These are phyloP conservation scores for Pristionchus mayeri DNA, from an alignment of 2,888 invertebrate species.

Conservation along the genomic window DNA sequence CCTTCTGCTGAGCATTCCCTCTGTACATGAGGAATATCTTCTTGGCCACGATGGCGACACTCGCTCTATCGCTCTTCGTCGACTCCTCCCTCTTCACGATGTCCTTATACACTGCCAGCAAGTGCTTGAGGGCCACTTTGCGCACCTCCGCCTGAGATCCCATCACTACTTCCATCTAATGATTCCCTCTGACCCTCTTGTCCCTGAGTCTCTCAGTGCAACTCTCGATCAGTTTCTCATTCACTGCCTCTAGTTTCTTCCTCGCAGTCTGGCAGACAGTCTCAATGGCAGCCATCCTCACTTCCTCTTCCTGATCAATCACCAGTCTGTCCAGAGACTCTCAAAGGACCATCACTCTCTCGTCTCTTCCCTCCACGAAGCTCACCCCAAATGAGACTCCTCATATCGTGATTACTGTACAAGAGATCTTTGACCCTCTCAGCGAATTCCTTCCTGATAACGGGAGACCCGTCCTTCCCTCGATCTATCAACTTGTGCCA, in stretches of 20 bases:
- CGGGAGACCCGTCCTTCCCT: not conserved
- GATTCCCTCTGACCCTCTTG: conserved; percentile 50
- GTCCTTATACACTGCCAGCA: conserved; percentile 17
- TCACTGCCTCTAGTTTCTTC: conserved; percentile 59
- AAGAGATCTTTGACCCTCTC: not conserved
- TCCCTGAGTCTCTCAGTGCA: conserved; percentile 57
- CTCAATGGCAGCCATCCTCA: conserved; percentile 53
- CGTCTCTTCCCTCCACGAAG: too few species aligned
- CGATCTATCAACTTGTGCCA: not conserved
- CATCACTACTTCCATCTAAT: not conserved
- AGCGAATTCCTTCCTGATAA: conserved; percentile 16
- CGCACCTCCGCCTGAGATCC: conserved; percentile 9
- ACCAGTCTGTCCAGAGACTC: conserved; percentile 33
- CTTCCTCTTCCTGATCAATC: conserved; percentile 51
- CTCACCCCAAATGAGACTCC: conserved; percentile 31
- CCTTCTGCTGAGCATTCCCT: not conserved
- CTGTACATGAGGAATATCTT: not conserved
- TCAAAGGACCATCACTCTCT: not conserved
- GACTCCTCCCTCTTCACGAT: conserved; percentile 39
- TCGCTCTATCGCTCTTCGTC: conserved; percentile 31
- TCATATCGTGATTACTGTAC: conserved; percentile 8
- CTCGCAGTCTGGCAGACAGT: conserved; percentile 55
- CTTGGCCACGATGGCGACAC: conserved; percentile 18
- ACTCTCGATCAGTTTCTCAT: conserved; percentile 56
- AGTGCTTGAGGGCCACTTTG: not conserved